A percentile compares a stretch with the other conserved stretches of the same genome.
Evolutionary conservation across 2,797 vertebrate genomes (phyloP).

Genomic region (Myotis myotis): DNA sequence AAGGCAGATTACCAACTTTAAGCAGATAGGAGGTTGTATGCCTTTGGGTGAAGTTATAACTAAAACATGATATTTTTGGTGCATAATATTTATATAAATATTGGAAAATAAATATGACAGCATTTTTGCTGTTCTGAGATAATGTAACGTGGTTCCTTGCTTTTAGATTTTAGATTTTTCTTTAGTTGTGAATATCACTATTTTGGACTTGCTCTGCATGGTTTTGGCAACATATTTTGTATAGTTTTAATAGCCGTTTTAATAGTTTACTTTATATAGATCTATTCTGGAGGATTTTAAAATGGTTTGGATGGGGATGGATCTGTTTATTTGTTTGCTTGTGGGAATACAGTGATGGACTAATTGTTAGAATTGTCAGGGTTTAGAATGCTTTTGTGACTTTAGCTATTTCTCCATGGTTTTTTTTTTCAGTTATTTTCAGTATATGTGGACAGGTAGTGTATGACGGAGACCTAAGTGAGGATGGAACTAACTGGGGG

Average conservation of each 20-base stretch:
- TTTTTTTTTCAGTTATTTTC: background rate
- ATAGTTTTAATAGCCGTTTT: background rate
- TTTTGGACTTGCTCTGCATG: conserved; percentile 3
- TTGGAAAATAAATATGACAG: background rate
- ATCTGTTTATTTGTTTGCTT: conserved; percentile 5
- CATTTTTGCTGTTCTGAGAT: background rate
- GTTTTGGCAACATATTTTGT: background rate
- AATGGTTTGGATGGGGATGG: background rate
- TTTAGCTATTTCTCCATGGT: background rate
- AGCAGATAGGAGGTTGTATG: background rate
- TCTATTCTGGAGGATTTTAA: background rate
- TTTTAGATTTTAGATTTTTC: background rate
- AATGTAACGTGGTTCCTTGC: background rate
- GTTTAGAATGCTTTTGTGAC: conserved; percentile 30
- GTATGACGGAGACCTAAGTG: background rate
- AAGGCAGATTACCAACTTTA: background rate
- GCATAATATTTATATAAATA: background rate
- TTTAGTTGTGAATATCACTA: background rate
- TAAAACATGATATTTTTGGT: background rate
- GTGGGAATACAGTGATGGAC: background rate
- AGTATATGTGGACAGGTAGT: background rate
- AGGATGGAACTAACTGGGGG: background rate
- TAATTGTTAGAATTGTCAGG: background rate
- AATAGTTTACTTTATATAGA: background rate
- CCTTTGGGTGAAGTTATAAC: background rate